Conservation (phyloP, 1,140 invertebrate genomes). For the Heliconius nattereri region DNA sequence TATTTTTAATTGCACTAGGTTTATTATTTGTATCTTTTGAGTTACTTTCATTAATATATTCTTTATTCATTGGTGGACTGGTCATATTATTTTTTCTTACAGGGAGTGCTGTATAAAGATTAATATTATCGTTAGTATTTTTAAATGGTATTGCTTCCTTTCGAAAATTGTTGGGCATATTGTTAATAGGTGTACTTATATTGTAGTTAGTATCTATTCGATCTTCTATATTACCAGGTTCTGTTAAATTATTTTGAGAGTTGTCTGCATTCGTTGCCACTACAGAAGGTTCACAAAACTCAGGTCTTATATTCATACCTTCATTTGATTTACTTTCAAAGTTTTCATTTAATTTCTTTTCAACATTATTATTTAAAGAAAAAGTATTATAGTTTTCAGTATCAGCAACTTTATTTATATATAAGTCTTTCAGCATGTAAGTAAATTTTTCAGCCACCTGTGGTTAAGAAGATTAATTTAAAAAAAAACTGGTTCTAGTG, state of each 20-base stretch:
- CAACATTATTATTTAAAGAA: not conserved
- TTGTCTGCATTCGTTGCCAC: not conserved
- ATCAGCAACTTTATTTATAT: not conserved
- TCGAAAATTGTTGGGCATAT: not conserved
- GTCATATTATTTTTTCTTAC: not conserved
- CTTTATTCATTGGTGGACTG: not conserved
- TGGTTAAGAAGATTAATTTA: not conserved
- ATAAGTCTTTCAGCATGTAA: not conserved
- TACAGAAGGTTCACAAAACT: not conserved
- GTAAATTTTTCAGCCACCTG: not conserved
- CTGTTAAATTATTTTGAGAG: not conserved
- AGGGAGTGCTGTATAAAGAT: not conserved
- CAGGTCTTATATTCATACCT: not conserved
- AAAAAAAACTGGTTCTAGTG: not conserved
- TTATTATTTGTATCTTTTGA: constrained; percentile 17
- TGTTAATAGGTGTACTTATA: not conserved
- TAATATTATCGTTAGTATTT: not conserved
- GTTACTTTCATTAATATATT: constrained; percentile 1
- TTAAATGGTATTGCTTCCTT: not conserved
- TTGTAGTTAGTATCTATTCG: constrained; percentile 14
- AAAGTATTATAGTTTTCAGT: not conserved
- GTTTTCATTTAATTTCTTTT: not conserved
- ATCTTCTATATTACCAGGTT: not conserved
- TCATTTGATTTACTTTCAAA: not conserved
- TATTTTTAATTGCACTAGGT: not conserved